Evolutionary conservation across 2,113 vertebrate genomes (phyloP).

Genomic region (Centropristis striata): DNA sequence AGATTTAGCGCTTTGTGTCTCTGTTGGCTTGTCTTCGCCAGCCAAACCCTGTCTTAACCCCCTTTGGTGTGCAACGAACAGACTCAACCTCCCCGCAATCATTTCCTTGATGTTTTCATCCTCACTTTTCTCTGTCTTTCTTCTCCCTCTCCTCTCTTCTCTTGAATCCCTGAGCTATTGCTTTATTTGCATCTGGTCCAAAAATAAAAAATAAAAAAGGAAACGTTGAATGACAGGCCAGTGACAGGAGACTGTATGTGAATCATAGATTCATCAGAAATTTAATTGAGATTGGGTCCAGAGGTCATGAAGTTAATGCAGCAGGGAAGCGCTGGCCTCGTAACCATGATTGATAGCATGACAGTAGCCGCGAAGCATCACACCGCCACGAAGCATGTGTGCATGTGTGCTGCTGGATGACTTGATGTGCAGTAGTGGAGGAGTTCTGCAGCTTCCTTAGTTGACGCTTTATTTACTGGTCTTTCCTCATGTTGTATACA

Average conservation of each 20-base stretch:
- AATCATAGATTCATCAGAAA: conserved; percentile 79
- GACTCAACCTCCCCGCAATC: conserved; percentile 79
- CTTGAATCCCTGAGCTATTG: conserved; percentile 82
- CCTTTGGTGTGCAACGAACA: conserved; percentile 83
- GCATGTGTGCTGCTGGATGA: conserved; percentile 9
- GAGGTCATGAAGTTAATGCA: conserved; percentile 79
- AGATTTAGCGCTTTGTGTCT: conserved; percentile 83
- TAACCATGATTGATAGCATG: conserved; percentile 81
- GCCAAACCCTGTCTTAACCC: conserved; percentile 86
- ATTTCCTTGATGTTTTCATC: conserved; percentile 83
- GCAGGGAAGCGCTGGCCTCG: conserved; percentile 70
- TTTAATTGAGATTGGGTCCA: conserved; percentile 78
- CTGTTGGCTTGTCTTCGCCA: conserved; percentile 83
- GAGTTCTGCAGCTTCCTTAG: conserved; percentile 16
- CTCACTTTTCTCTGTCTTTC: conserved; percentile 69
- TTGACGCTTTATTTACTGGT: conserved; percentile 30
- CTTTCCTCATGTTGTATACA: too few species aligned
- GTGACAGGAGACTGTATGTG: conserved; percentile 71
- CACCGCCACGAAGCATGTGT: conserved; percentile 36
- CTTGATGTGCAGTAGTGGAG: conserved; percentile 6
- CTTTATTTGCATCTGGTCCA: conserved; percentile 85
- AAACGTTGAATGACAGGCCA: conserved; percentile 74
- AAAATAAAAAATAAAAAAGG: conserved; percentile 77
- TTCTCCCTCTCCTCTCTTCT: conserved; percentile 62
- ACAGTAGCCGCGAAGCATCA: conserved; percentile 51